Base-by-base conservation (phyloP, 2,888 invertebrate genomes). In the Lasioglossum figueresi region DNA sequence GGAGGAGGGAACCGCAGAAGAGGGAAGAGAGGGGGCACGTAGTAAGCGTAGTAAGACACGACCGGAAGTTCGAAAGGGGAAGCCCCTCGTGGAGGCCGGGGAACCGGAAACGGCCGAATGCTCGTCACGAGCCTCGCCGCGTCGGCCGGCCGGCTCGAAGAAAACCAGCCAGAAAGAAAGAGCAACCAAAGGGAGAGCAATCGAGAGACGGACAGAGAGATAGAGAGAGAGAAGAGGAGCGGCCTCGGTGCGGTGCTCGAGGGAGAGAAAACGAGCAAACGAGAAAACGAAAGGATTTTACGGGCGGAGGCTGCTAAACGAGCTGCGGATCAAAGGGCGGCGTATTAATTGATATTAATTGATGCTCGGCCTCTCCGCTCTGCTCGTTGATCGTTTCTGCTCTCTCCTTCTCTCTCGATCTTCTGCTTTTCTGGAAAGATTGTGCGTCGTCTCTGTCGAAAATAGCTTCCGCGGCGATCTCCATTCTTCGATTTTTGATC, bases 91-190 rank as follows among this genome's bases (percentile, higher is more conserved):
- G 78, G 89, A 85, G 88, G 89, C 88, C 85, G 86, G 89, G 87
- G 89, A 88, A 91, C 93, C 93, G 93, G 93, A 94, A 94, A 92
- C 91, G 91, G 88, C 86, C 89, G 88, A 90, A 91, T 91, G 91
- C 90, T 89, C 90, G 91, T 90, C 89, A 90, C 91, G 90, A 89
- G 90, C 87, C 85, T 87, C 83, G 37, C 68, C n/a, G n/a, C n/a
- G n/a, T n/a, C n/a, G n/a, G n/a, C n/a, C 66, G 84, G 82, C 80
- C 88, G 83, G 85, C 80, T 68, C 88, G 84, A 89, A 73, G 59
- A 76, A 59, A 71, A 71, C 71, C 45, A 79, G 84, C 85, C 70
- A 83, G 71, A 79, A 84, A 82, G 85, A 77, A 76, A 80, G 74
- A 79, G 45, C 40, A 59, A 27, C 27, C 59, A 5, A 27, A n/a